Evolutionary conservation across 2,888 invertebrate species (phyloP).

Genomic region (Oligia fasciuncula): DNA sequence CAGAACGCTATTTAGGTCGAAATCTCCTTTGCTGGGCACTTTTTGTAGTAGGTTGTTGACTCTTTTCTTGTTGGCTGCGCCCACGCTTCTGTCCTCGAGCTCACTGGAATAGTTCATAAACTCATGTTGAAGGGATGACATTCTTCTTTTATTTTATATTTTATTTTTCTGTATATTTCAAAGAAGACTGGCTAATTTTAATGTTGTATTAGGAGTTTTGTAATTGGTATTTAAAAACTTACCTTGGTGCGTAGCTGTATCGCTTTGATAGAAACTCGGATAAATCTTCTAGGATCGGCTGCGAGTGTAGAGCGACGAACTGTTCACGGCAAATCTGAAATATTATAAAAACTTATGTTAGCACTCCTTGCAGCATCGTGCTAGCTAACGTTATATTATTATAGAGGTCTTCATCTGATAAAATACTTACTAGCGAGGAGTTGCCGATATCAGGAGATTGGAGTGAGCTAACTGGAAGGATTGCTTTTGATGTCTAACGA

Average conservation of each 20-base stretch:
- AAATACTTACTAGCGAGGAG: too few species aligned
- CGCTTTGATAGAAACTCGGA: conserved; percentile 93
- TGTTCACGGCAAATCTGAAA: conserved; percentile 97
- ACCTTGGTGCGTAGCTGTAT: conserved; percentile 91
- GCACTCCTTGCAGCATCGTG: neutral
- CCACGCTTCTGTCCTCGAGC: conserved; percentile 85
- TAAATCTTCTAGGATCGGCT: conserved; percentile 97
- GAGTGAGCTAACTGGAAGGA: too few species aligned
- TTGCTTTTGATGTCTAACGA: neutral
- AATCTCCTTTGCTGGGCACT: conserved; percentile 94
- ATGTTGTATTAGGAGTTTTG: neutral
- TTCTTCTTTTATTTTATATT: neutral
- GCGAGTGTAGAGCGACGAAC: conserved; percentile 98
- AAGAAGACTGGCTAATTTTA: neutral
- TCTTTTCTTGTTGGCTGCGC: conserved; percentile 90
- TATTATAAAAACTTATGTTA: neutral
- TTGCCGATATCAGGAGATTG: too few species aligned
- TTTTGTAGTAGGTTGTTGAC: conserved; percentile 90
- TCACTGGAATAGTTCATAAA: conserved; percentile 76
- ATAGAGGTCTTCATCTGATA: neutral
- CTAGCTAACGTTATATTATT: neutral
- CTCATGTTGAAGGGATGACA: neutral
- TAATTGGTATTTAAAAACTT: conserved; percentile 17
- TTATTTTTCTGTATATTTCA: neutral
- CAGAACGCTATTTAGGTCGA: conserved; percentile 93